phyloP scores from a whole-genome alignment of 2,113 vertebrate genomes.

The Callaeas wilsoni region DNA sequence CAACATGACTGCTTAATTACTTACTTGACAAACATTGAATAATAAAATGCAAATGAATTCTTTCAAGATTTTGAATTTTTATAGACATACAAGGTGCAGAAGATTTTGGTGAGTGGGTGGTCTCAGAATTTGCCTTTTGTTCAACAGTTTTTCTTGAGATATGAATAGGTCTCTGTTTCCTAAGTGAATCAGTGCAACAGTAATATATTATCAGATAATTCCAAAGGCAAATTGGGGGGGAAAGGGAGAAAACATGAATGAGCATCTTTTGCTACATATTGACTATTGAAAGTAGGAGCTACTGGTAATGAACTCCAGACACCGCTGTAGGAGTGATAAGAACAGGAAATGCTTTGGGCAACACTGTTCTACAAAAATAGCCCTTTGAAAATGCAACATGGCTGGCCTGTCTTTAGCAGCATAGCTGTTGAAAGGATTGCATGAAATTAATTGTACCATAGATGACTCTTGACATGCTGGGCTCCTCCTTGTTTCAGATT shows the following conservation, averaged over 20 bases:
- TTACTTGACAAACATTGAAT: slow-evolving; percentile 13
- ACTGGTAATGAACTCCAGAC: slow-evolving; percentile 41
- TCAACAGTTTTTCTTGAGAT: not conserved
- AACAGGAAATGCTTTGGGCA: slow-evolving; percentile 56
- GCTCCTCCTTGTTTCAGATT: slow-evolving; percentile 35
- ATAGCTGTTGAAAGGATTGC: slow-evolving; percentile 22
- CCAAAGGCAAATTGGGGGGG: not conserved
- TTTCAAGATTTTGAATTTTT: not conserved
- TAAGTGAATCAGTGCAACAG: not conserved
- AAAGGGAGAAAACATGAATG: slow-evolving; percentile 22
- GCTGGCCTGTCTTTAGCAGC: slow-evolving; percentile 9
- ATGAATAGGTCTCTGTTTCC: slow-evolving; percentile 49
- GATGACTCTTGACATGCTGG: slow-evolving; percentile 42
- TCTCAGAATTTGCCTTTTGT: slow-evolving; percentile 48
- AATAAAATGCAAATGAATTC: slow-evolving; percentile 24
- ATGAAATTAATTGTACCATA: slow-evolving; percentile 24
- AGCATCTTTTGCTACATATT: slow-evolving; percentile 4
- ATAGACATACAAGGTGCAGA: not conserved
- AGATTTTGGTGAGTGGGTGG: slow-evolving; percentile 39
- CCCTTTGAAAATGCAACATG: slow-evolving; percentile 20
- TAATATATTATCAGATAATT: not conserved
- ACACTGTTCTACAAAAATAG: slow-evolving; percentile 34
- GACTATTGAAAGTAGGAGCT: slow-evolving; percentile 22
- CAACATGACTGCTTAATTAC: slow-evolving; percentile 31
- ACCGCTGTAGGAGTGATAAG: slow-evolving; percentile 24